phyloP scores from a whole-genome alignment of 2,797 vertebrate genomes.

The Cyclopterus lumpus region DNA sequence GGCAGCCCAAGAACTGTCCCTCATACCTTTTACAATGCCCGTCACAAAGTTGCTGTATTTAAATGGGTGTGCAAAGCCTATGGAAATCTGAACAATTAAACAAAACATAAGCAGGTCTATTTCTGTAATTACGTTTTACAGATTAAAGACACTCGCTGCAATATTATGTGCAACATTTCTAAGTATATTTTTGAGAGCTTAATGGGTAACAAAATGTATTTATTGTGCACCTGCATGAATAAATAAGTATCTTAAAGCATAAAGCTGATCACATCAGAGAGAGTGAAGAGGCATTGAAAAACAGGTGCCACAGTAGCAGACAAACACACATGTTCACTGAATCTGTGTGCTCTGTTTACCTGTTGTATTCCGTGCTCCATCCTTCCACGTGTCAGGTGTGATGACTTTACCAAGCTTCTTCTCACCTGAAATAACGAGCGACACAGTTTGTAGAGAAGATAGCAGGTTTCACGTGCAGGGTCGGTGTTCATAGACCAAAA shows the following conservation, averaged over 20 bases:
- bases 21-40: background rate
- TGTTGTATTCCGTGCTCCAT: constrained; percentile 97
- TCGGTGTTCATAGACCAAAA: background rate
- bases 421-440: constrained; percentile 85
- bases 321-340: background rate
- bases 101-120: background rate
- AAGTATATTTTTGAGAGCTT: background rate
- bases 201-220: background rate
- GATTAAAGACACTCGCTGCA: background rate
- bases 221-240: background rate
- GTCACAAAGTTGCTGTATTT: background rate
- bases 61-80: too few species aligned
- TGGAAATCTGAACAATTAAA: background rate
- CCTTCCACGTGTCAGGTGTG: constrained; percentile 98
- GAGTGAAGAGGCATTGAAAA: background rate
- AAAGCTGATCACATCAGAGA: background rate
- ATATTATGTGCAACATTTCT: background rate
- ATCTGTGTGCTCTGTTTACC: constrained; percentile 76
- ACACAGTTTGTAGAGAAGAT: background rate
- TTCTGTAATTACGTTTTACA: background rate
- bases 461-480: too few species aligned
- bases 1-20: background rate
- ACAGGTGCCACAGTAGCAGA: background rate
- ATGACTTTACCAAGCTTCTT: constrained; percentile 98
- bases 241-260: background rate